Evolutionary conservation across 2,797 vertebrate genomes (phyloP).

Genomic region (Parauchenoglanis ngamensis): DNA sequence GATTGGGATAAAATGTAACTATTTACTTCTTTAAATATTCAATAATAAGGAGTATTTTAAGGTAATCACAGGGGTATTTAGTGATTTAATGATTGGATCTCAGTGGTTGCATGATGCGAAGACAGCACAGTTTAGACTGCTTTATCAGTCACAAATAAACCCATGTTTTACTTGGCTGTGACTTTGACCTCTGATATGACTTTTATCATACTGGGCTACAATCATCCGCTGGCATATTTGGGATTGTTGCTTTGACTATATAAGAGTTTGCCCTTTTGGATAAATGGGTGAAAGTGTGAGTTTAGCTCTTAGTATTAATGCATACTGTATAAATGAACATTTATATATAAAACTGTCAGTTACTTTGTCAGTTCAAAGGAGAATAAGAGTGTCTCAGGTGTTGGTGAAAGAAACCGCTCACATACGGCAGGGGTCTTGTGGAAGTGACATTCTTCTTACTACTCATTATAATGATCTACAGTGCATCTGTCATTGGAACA

Average conservation of each 20-base stretch:
- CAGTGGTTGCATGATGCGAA: not conserved
- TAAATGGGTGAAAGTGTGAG: not conserved
- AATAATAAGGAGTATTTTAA: not conserved
- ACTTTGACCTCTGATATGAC: not conserved
- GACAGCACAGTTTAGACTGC: not conserved
- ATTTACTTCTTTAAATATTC: not conserved
- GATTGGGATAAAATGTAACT: not conserved
- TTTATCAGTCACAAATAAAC: not conserved
- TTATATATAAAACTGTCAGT: not conserved
- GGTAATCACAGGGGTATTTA: not conserved
- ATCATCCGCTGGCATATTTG: not conserved
- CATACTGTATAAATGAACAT: not conserved
- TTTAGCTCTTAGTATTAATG: constrained; percentile 1
- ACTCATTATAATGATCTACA: constrained; percentile 16
- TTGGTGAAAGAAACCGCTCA: not conserved
- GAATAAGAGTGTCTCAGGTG: not conserved
- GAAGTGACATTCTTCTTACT: not conserved
- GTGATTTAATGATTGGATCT: not conserved
- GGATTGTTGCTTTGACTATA: not conserved
- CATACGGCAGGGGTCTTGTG: not conserved
- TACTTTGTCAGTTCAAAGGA: not conserved
- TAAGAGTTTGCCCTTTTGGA: not conserved
- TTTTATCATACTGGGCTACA: not conserved
- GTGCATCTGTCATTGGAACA: not conserved
- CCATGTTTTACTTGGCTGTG: not conserved